These are phyloP conservation scores for Copsychus sechellarum DNA, from an alignment of 2,113 vertebrate genomes.

Conservation along the genomic window DNA sequence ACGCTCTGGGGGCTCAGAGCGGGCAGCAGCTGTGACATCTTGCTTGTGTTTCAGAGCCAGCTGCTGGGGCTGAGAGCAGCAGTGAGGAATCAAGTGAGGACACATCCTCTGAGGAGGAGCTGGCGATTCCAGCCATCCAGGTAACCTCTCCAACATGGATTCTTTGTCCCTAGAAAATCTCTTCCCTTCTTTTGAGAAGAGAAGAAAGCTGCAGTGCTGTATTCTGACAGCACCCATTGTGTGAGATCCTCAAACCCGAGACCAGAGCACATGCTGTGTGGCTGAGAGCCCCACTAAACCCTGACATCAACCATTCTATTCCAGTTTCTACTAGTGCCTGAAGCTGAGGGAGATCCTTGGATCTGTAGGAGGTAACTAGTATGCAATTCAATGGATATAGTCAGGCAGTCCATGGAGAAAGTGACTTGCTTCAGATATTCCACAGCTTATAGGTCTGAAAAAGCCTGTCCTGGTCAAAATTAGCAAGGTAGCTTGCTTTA, in stretches of 20 bases:
- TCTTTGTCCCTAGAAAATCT: background rate
- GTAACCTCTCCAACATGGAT: constrained; percentile 36
- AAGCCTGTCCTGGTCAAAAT: background rate
- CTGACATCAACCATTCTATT: background rate
- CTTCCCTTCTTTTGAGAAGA: background rate
- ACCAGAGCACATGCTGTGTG: background rate
- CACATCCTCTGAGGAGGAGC: constrained; percentile 57
- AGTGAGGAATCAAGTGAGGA: constrained; percentile 75
- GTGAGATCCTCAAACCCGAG: background rate
- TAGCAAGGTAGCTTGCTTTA: background rate
- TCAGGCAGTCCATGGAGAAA: background rate
- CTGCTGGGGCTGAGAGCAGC: constrained; percentile 50
- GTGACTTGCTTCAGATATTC: background rate
- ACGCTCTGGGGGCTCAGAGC: background rate
- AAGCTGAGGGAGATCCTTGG: background rate
- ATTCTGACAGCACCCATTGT: background rate
- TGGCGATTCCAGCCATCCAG: constrained; percentile 22
- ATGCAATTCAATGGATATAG: background rate
- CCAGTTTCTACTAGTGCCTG: background rate
- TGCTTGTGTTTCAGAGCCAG: constrained; percentile 29
- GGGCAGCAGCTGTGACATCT: background rate
- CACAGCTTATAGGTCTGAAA: background rate
- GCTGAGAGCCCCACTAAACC: background rate
- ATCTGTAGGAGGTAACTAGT: background rate
- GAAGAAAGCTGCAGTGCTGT: background rate